Evolutionary conservation across 2,113 vertebrate species (phyloP), one percentile per base, ranked within the genome.

Genomic region (Lonchura striata): DNA sequence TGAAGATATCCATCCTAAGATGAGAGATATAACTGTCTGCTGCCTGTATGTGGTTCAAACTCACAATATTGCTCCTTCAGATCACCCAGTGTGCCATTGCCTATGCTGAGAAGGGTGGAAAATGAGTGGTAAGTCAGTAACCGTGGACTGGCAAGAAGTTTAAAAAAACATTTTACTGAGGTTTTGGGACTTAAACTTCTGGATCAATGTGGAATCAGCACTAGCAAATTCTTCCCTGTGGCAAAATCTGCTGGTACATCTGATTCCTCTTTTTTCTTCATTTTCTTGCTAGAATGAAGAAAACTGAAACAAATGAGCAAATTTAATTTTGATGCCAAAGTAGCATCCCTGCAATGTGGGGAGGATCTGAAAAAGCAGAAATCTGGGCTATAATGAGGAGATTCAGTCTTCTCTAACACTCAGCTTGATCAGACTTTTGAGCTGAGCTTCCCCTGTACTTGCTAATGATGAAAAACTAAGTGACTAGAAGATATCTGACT

Each of bases 281-380:
- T 75, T 94, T 84, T 61, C 46, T 78, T 94, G 47, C 63, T 94
- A 78, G 46, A 96, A 91, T 80, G 84, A 93, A 87, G 44, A 86
- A 94, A 93, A 82, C 11, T 33, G 76, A 92, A 94, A 95, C 63
- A 94, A 96, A 96, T 53, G 79, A 96, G 93, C 72, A 70, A 92
- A 77, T 82, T 74, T 90, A 19, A 56, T 78, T 93, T 78, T 83
- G 59, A 80, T 95, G 86, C 90, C 88, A 93, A 92, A 72, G 44
- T 61, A 90, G 15, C 57, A 85, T 65, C 63, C 61, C 75, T 72
- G 79, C 41, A 66, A 24, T 61, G 66, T 80, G 54, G 42, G n/a
- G 54, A 90, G 21, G 44, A 80, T 77, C 79, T 80, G 63, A 77
- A 92, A 82, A 83, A 80, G 53, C 23, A 75, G 33, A 94, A 94